phyloP scores from a whole-genome alignment of 2,113 vertebrate genomes.

The Rissa tridactyla region DNA sequence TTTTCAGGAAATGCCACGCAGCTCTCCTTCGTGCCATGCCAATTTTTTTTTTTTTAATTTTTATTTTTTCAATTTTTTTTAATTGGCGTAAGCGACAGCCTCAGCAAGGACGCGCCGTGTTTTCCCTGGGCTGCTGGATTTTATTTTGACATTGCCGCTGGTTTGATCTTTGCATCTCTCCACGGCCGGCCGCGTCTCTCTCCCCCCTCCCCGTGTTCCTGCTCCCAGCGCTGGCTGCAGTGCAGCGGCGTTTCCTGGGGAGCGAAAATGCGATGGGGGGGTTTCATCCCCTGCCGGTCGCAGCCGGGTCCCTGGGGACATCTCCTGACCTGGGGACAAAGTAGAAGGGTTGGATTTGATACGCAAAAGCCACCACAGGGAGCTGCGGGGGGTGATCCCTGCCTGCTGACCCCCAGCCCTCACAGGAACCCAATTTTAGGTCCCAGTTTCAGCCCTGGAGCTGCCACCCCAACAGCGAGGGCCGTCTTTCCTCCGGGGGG shows the following conservation, averaged over 20 bases:
- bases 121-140: background rate
- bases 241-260: background rate
- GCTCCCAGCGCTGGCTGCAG: background rate
- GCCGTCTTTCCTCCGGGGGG: background rate
- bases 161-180: constrained; percentile 34
- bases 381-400: background rate
- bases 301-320: fast-evolving
- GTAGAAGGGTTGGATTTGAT: background rate
- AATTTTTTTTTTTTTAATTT: background rate
- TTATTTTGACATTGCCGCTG: background rate
- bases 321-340: background rate
- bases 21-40: constrained; percentile 60
- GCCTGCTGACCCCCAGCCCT: background rate
- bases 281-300: background rate
- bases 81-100: constrained; percentile 54
- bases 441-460: background rate
- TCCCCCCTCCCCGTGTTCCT: background rate
- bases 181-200: background rate
- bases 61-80: constrained; percentile 5
- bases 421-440: fast-evolving
- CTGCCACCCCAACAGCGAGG: background rate
- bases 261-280: background rate
- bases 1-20: constrained; percentile 63
- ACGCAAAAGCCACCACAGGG: background rate
- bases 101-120: background rate